These are phyloP conservation scores for Anaspis maculata DNA, from an alignment of 2,888 invertebrate species.

Conservation along the genomic window DNA sequence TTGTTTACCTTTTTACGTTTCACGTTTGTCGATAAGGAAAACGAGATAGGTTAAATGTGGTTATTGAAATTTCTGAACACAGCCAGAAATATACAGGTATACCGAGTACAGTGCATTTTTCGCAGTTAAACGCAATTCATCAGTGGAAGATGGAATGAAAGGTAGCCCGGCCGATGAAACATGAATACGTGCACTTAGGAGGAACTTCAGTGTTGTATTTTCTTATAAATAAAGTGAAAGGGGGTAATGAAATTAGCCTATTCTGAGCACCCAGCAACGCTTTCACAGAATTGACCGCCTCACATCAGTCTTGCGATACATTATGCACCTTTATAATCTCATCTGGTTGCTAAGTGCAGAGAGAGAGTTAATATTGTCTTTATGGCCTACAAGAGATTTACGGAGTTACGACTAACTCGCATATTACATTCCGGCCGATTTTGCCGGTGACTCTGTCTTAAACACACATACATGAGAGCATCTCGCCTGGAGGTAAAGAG, in stretches of 20 bases:
- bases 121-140: conserved; percentile 28
- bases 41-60: no score
- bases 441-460: conserved; percentile 19
- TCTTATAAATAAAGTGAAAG: conserved; percentile 29
- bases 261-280: conserved; percentile 18
- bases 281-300: conserved; percentile 25
- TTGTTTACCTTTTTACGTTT: conserved; percentile 20
- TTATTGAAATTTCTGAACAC: no score
- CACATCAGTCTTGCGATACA: conserved; percentile 25
- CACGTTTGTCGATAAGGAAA: no score
- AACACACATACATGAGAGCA: conserved; percentile 15
- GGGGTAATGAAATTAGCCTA: conserved; percentile 28
- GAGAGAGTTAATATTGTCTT: conserved; percentile 39
- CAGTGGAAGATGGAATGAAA: conserved; percentile 26
- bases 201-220: conserved; percentile 23
- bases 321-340: conserved; percentile 31
- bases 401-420: conserved; percentile 35
- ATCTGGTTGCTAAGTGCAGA: conserved; percentile 25
- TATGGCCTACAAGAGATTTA: conserved; percentile 39
- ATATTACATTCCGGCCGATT: conserved; percentile 38
- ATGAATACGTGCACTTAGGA: conserved; percentile 30
- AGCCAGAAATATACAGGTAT: no score
- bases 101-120: no score
- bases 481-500: conserved; percentile 17
- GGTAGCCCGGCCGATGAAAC: conserved; percentile 23